Evolutionary conservation across 2,888 invertebrate species (phyloP), one percentile per base, ranked within the genome.

Genomic region (Blastobasis adustella): DNA sequence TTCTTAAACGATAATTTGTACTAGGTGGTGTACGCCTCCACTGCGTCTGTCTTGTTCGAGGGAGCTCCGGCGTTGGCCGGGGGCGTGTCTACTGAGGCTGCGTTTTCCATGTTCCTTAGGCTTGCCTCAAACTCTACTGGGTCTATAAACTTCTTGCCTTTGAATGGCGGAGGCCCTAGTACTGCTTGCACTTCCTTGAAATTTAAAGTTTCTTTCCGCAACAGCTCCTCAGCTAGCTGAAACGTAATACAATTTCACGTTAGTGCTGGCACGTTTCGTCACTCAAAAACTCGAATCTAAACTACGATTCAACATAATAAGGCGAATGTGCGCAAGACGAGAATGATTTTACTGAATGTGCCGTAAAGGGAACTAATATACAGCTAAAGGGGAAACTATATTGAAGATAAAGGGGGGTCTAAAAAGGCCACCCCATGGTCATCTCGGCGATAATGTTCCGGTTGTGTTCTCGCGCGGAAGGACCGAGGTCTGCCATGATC

Each of bases 131-230:
- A 96, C 64, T 96, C 95, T 0, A 93, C 91, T 0, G 94, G 92
- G 57, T 95, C 96, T 44, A 96, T 91, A 51, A 94, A 85, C 51
- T 91, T 91, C 67, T 94, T 95, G 51, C 91, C 90, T 0, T 93
- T 93, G 71, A 90, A 91, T 0, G 95, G 93, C 0, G 98, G 98
- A 1, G 97, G 95, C 0, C 99, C 99, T 57, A 99, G 92, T 47
- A 99, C 89, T 6, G 86, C 79, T 66, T 95, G 94, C 4, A 99
- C 94, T 65, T 99, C 96, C 55, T 96, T 94, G 73, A 96, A 96
- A 69, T 94, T 95, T 5, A 99, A 82, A 0, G 98, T 97, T 88
- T 99, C 99, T 69, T 93, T 95, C 68, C 95, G 93, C 37, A 99
- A 72, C 37, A 99, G 89, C 9, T 93, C 92, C 74, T 95, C 92